phyloP scores from a whole-genome alignment of 2,888 invertebrate genomes.

The Sarcophaga variegata region DNA sequence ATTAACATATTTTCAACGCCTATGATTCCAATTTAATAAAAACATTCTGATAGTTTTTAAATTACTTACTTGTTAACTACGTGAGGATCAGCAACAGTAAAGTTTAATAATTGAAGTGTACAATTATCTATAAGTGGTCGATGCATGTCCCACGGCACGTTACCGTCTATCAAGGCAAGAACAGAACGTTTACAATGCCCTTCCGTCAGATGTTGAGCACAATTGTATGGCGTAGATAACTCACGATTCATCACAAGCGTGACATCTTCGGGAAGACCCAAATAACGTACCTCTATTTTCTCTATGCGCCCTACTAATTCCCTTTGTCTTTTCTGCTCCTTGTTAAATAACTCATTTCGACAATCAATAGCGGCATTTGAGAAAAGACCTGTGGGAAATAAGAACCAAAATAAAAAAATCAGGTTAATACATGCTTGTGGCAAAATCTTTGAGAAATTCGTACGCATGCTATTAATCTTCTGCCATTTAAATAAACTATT shows the following conservation, averaged over 20 bases:
- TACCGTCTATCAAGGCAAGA: conserved; percentile 90
- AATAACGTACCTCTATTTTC: conserved; percentile 93
- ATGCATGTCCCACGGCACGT: conserved; percentile 95
- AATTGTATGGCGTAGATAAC: conserved; percentile 95
- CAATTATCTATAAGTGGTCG: conserved; percentile 88
- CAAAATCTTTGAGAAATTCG: neutral
- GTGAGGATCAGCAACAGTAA: conserved; percentile 81
- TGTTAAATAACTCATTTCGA: conserved; percentile 88
- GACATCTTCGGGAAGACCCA: conserved; percentile 88
- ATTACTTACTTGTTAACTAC: conserved; percentile 78
- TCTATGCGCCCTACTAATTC: conserved; percentile 91
- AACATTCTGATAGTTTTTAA: neutral
- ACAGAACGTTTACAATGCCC: conserved; percentile 87
- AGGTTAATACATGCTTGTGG: conserved; percentile 27
- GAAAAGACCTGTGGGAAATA: conserved; percentile 60
- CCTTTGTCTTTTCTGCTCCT: conserved; percentile 89
- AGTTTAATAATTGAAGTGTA: conserved; percentile 84
- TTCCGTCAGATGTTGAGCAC: conserved; percentile 92
- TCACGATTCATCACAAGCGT: conserved; percentile 94
- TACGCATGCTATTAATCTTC: conserved; percentile 45
- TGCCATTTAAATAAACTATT: conserved; percentile 26
- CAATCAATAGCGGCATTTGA: conserved; percentile 82
- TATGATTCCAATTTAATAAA: too few species aligned
- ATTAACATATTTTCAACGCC: too few species aligned
- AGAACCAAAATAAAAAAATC: neutral